These are phyloP conservation scores for Myiagra hebetior DNA, from an alignment of 2,113 vertebrate genomes.

Conservation along the genomic window DNA sequence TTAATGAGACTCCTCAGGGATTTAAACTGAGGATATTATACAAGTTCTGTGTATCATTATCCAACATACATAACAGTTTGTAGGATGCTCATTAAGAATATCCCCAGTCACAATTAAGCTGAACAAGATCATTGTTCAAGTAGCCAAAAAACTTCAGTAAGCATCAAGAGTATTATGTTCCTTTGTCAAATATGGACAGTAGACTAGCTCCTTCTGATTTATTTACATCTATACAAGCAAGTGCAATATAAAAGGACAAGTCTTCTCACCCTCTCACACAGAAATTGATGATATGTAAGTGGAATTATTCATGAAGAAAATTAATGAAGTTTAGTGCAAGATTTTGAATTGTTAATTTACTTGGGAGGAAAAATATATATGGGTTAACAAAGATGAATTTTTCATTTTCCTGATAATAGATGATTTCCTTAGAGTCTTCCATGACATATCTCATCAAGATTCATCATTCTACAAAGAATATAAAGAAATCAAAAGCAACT, in stretches of 20 bases:
- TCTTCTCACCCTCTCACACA: neutral
- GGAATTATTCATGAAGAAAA: conserved; percentile 56
- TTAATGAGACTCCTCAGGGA: neutral
- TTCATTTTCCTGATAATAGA: conserved; percentile 36
- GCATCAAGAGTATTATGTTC: neutral
- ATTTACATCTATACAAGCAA: neutral
- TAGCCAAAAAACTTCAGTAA: neutral
- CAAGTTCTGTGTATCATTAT: neutral
- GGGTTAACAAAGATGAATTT: conserved; percentile 39
- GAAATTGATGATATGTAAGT: neutral
- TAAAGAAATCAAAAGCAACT: conserved; percentile 13
- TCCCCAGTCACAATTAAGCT: neutral
- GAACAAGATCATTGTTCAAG: neutral
- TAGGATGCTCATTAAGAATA: neutral
- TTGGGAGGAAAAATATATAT: neutral
- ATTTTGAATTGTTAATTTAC: conserved; percentile 54
- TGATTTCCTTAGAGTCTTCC: conserved; percentile 46
- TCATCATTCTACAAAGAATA: neutral
- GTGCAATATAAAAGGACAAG: neutral
- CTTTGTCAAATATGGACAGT: neutral
- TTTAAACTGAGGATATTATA: neutral
- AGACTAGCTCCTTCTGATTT: neutral
- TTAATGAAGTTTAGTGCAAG: conserved; percentile 51
- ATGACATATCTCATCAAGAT: conserved; percentile 21
- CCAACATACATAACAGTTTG: neutral